phyloP scores from a whole-genome alignment of 2,888 invertebrate species.

The Ptychoptera albimana region DNA sequence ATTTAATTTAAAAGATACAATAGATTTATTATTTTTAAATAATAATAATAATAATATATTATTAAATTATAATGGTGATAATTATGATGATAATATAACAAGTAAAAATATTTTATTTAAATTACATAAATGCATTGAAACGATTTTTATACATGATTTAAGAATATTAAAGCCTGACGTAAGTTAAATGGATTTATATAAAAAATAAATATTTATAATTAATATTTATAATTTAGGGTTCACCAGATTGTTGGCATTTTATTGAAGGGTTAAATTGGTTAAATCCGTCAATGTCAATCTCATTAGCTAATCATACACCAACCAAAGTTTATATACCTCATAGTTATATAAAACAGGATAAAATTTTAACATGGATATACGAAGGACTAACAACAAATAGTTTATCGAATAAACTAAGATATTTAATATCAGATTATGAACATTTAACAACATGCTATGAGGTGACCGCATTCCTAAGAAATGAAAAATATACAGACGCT shows the following conservation, averaged over 20 bases:
- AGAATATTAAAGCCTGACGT: no score
- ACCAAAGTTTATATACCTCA: slow-evolving; percentile 26
- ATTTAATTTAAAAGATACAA: no score
- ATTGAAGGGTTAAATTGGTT: slow-evolving; percentile 44
- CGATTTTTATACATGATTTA: no score
- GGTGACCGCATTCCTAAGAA: slow-evolving; percentile 40
- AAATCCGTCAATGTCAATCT: slow-evolving; percentile 32
- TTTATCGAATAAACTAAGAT: slow-evolving; percentile 40
- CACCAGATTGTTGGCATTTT: slow-evolving; percentile 36
- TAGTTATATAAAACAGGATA: slow-evolving; percentile 31
- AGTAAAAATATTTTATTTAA: no score
- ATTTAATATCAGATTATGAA: slow-evolving; percentile 43
- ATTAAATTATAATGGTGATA: no score
- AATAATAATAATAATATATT: no score
- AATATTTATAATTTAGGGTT: slow-evolving; percentile 24
- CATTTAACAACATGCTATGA: slow-evolving; percentile 41
- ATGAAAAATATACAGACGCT: slow-evolving; percentile 41
- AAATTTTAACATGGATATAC: slow-evolving; percentile 36
- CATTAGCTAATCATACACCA: slow-evolving; percentile 25
- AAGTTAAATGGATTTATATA: no score
- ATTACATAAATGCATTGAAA: no score
- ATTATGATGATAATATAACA: no score
- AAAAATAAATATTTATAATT: no score
- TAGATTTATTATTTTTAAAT: no score
- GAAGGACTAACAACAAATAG: slow-evolving; percentile 38